These are phyloP conservation scores for Rotaria sp. DNA, from an alignment of 2,888 invertebrate species.

Conservation along the genomic window DNA sequence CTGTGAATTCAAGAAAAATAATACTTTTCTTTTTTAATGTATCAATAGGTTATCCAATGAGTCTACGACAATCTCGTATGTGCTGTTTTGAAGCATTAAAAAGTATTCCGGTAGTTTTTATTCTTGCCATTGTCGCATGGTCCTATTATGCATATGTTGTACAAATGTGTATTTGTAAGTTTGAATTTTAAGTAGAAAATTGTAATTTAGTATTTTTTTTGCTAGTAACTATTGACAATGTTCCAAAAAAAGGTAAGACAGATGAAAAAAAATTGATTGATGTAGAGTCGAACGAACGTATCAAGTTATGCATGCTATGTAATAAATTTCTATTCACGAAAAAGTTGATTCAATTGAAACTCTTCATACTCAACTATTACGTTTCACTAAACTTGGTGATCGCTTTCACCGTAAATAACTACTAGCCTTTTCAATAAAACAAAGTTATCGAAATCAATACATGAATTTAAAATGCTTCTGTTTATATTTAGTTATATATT, in stretches of 20 bases:
- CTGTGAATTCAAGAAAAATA: neutral
- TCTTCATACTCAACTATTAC: too few species aligned
- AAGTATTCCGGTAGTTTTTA: constrained; percentile 91
- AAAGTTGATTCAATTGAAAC: too few species aligned
- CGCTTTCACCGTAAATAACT: neutral
- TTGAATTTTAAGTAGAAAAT: constrained; percentile 33
- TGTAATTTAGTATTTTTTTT: constrained; percentile 55
- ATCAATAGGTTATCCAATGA: neutral
- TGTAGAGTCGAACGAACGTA: neutral
- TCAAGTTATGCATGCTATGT: too few species aligned
- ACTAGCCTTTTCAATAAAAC: neutral
- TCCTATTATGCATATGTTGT: constrained; percentile 96
- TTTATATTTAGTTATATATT: constrained; percentile 61
- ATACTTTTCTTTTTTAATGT: neutral
- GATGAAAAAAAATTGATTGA: neutral
- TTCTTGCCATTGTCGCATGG: constrained; percentile 80
- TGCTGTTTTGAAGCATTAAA: constrained; percentile 56
- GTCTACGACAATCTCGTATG: neutral
- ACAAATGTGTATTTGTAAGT: constrained; percentile 74
- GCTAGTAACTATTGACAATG: constrained; percentile 70
- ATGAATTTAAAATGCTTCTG: neutral
- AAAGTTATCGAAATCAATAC: too few species aligned
- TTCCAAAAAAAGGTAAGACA: constrained; percentile 64
- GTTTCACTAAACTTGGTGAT: too few species aligned
- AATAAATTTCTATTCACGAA: too few species aligned